phyloP scores from a whole-genome alignment of 2,888 invertebrate genomes.

The Disparrhopalites patrizii region DNA sequence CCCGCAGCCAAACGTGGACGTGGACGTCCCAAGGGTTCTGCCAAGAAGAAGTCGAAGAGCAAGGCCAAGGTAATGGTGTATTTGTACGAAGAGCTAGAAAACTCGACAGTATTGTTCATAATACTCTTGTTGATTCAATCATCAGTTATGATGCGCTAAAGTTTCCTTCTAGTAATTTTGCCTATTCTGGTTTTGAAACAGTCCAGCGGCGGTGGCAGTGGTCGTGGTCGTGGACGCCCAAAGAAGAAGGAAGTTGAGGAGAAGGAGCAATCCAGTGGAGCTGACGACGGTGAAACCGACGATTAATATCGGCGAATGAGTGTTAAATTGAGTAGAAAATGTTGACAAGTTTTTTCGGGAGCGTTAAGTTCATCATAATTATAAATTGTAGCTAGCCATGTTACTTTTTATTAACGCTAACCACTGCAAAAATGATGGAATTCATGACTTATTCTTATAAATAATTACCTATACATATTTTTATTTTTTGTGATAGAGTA shows the following conservation, averaged over 20 bases:
- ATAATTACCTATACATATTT: too few relatives aligned
- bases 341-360: not conserved
- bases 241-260: constrained; percentile 37
- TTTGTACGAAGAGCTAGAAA: too few relatives aligned
- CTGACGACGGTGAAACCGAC: constrained; percentile 36
- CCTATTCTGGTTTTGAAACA: too few relatives aligned
- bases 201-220: constrained; percentile 30
- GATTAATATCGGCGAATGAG: constrained; percentile 30
- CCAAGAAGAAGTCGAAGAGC: constrained; percentile 53
- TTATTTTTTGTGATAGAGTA: too few relatives aligned
- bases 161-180: too few relatives aligned
- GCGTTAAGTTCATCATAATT: not conserved
- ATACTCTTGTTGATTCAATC: too few relatives aligned
- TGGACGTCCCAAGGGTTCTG: constrained; percentile 58
- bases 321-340: not conserved
- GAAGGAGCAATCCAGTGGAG: constrained; percentile 41
- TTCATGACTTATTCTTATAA: too few relatives aligned
- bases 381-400: not conserved
- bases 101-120: too few relatives aligned
- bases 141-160: too few relatives aligned
- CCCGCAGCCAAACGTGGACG: constrained; percentile 57
- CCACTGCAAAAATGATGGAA: too few relatives aligned
- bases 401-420: too few relatives aligned
- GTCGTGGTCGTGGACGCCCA: constrained; percentile 39
- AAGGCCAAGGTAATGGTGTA: constrained; percentile 51